These are phyloP conservation scores for Leistus spinibarbis DNA, from an alignment of 2,888 invertebrate genomes.

Conservation along the genomic window DNA sequence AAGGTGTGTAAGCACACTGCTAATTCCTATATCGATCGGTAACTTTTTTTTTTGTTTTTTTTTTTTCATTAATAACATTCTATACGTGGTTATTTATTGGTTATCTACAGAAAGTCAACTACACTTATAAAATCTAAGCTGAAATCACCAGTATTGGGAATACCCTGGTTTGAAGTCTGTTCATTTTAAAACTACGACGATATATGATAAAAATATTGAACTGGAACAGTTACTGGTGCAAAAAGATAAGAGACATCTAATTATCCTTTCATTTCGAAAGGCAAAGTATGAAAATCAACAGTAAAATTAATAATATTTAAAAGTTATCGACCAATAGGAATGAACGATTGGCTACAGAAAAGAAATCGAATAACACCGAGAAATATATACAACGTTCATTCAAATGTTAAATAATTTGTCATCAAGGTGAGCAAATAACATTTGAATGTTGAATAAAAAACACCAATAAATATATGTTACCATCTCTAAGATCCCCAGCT, in stretches of 20 bases:
- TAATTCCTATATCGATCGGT: background rate
- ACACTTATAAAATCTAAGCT: too few relatives aligned
- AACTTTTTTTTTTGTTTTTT: background rate
- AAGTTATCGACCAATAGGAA: background rate
- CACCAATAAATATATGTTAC: slow-evolving; percentile 60
- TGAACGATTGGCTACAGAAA: background rate
- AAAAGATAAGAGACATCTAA: too few relatives aligned
- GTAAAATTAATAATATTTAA: background rate
- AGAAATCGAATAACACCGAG: background rate
- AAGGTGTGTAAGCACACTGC: background rate
- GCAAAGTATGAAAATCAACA: too few relatives aligned
- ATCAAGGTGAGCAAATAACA: slow-evolving; percentile 30
- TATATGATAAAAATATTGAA: too few relatives aligned
- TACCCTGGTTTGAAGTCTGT: too few relatives aligned
- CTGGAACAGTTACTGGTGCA: too few relatives aligned
- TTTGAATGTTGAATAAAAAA: slow-evolving; percentile 20
- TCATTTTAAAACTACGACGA: too few relatives aligned
- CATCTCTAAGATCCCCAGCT: slow-evolving; percentile 90
- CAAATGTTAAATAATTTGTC: slow-evolving; percentile 26
- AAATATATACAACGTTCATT: slow-evolving; percentile 25
- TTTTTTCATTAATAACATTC: background rate
- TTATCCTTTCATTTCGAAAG: too few relatives aligned
- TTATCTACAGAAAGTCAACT: background rate
- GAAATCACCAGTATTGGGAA: too few relatives aligned
- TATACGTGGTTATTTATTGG: too few relatives aligned